Evolutionary conservation across 2,888 invertebrate species (phyloP), one percentile per base, ranked within the genome.

Genomic region (Tethea ocularis): DNA sequence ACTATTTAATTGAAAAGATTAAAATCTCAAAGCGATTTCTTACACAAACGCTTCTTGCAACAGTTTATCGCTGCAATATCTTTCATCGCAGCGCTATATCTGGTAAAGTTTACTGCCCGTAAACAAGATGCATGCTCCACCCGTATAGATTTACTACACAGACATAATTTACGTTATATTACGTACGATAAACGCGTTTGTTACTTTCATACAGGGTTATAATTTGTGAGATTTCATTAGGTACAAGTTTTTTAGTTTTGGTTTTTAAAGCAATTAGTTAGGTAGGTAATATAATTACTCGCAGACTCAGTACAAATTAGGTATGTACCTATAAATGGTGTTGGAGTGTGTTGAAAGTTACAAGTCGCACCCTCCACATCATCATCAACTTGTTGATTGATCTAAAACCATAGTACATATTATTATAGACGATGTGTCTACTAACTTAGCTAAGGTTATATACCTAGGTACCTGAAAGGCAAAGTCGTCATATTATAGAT

Each of bases 91-190:
- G 56, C 24, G 26, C 53, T 33, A 53, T 58, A 58, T 53, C 58
- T 52, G 33, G 36, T 52, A 52, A 46, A 58, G 52, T 58, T 58
- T 58, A 52, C 46, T 20, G 58, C 58, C 53, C 58, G 52, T 58
- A 58, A 53, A 58, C 36, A 41, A 53, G 58, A 53, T 58, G 53
- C 52, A 58, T 38, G 58, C 58, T 46, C 46, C 46, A 17, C 46
- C 20, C 51, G 24, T 57, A 57, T 58, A 53, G 58, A 58, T 58
- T 58, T 58, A 58, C 52, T 53, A 38, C 58, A 41, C 52, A 41
- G 52, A 52, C 58, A 58, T 58, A 58, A 53, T 38, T 52, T 52
- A 58, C 52, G 41, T 53, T 22, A 33, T 54, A 54, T 54, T 54
- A 54, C 54, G 46, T 22, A 26, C 33, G 54, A 54, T 54, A 54